Percentiles rank a stretch among this genome's conserved stretches.
phyloP scores from a whole-genome alignment of 2,797 vertebrate species.

The Discoglossus pictus region DNA sequence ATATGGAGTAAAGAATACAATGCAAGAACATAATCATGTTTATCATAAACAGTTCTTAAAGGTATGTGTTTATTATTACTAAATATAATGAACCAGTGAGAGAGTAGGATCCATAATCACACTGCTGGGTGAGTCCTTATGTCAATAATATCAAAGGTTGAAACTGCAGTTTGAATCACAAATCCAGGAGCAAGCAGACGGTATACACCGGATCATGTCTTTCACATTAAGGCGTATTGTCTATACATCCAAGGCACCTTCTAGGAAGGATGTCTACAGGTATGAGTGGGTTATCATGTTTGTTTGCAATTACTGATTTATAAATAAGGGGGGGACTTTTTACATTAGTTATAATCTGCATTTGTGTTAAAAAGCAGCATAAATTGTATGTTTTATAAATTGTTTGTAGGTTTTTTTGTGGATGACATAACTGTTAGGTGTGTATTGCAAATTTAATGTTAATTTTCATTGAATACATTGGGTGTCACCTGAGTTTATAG shows the following conservation, averaged over 20 bases:
- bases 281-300: no score
- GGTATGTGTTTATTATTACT: slow-evolving; percentile 18
- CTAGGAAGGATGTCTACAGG: slow-evolving; percentile 79
- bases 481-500: no score
- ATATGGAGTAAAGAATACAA: neutral
- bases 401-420: no score
- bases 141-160: slow-evolving; percentile 45
- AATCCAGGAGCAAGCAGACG: neutral
- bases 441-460: no score
- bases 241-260: slow-evolving; percentile 71
- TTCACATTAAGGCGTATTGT: slow-evolving; percentile 57
- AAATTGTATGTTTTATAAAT: no score
- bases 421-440: no score
- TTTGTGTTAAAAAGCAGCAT: no score
- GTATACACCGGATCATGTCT: slow-evolving; percentile 6
- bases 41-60: slow-evolving; percentile 5
- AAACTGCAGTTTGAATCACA: neutral
- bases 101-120: neutral
- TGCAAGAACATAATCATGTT: neutral
- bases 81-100: neutral
- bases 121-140: slow-evolving; percentile 19
- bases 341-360: no score
- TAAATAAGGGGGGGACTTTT: no score
- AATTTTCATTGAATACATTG: no score
- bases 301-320: no score